A percentile compares a stretch with the other conserved stretches of the same genome.
phyloP scores from a whole-genome alignment of 2,797 vertebrate genomes.

The Mallotus villosus region DNA sequence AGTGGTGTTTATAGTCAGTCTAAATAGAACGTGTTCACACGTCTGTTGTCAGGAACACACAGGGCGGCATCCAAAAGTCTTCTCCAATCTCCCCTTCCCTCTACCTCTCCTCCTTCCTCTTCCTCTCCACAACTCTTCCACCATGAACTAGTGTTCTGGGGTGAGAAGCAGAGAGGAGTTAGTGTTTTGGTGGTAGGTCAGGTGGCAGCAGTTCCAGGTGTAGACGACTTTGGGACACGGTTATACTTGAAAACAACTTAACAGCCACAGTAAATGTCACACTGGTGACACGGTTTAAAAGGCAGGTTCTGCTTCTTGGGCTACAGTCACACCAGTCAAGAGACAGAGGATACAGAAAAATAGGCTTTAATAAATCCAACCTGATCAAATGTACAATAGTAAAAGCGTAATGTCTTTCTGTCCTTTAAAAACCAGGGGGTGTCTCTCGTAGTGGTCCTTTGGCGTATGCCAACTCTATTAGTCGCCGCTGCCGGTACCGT shows the following conservation, averaged over 20 bases:
- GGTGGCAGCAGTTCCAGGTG: not conserved
- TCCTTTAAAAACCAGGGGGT: no score
- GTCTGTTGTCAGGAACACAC: conserved; percentile 22
- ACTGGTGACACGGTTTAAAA: no score
- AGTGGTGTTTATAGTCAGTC: conserved; percentile 11
- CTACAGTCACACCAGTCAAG: no score
- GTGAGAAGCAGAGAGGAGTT: not conserved
- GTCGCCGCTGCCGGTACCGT: no score
- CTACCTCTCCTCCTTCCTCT: conserved; percentile 33
- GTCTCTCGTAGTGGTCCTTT: no score
- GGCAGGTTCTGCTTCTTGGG: no score
- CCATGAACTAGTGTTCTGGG: not conserved
- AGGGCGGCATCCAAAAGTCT: not conserved
- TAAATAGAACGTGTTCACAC: conserved; percentile 12
- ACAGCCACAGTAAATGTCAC: no score
- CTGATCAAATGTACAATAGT: no score
- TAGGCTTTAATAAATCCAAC: no score
- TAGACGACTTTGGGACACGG: not conserved
- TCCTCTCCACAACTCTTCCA: not conserved
- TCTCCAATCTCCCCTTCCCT: conserved; percentile 35
- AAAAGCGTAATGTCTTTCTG: no score
- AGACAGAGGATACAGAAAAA: no score
- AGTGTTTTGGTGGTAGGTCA: not conserved
- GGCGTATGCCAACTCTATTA: no score
- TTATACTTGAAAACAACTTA: not conserved